Evolutionary conservation across 2,888 invertebrate genomes (phyloP), one percentile per base, ranked within the genome.

Genomic region (Drosophila anomalipes): DNA sequence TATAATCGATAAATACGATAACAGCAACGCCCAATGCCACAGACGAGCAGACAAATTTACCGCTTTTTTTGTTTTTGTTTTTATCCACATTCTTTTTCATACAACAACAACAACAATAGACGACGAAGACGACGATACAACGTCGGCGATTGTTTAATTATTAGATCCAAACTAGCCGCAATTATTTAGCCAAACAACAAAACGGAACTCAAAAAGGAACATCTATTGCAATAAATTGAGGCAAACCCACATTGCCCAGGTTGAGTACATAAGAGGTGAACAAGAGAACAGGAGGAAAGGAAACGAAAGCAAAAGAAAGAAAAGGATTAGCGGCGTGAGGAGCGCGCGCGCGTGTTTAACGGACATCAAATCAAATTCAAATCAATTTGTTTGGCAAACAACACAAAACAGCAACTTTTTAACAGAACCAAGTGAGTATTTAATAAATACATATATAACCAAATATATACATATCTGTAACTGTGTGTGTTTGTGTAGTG

Each of bases 391-490:
- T 71, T 77, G 70, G 41, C 57, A 37, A 59, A 68, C 67, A 74
- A 68, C 33, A 35, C 22, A 60, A 33, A 58, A 51, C 66, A 82
- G 66, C 59, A 84, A 65, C 51, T 72, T 81, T 70, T 70, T 65
- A 81, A 90, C 68, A 47, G 47, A 81, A 86, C 83, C 86, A 81
- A 86, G 86, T 86, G 90, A 86, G 86, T 86, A 90, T 72, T 79
- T 39, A 81, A 73, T 65, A 74, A 67, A 56, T 64, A 59, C 2
- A 58, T n/a, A 53, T 22, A 32, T 32, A 33, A 22, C 10, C 12
- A 37, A 28, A 47, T 59, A 16, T 30, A 22, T 35, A 61, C n/a
- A n/a, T 37, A 26, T 44, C 70, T 52, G 33, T 60, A 26, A 28
- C 26, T 37, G 33, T 58, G 32, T 26, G 16, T 58, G 32, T 26